These are phyloP conservation scores for Ptychodera flava DNA, from an alignment of 35 echinoderm and acorn worm species.

Conservation along the genomic window DNA sequence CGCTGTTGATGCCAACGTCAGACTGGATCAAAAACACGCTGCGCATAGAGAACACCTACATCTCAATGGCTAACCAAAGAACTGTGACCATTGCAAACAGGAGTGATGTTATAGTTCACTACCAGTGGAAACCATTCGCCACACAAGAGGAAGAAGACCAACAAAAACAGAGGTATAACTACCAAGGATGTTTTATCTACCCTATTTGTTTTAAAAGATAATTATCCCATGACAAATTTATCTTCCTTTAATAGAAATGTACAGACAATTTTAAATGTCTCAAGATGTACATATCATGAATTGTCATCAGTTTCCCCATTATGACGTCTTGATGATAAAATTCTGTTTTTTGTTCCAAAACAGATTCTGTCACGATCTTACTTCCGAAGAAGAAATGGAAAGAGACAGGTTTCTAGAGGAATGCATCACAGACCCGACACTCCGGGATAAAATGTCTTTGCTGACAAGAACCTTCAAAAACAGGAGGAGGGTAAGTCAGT, in stretches of 20 bases:
- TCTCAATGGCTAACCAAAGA: slow-evolving; percentile 96
- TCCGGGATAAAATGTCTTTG: slow-evolving; percentile 89
- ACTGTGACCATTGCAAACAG: slow-evolving; percentile 87
- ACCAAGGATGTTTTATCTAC: no score
- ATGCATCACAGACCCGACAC: slow-evolving; percentile 88
- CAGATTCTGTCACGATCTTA: slow-evolving; percentile 59
- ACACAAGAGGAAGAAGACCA: slow-evolving; percentile 75
- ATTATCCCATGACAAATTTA: not conserved
- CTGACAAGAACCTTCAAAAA: slow-evolving; percentile 80
- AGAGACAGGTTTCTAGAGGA: slow-evolving; percentile 86
- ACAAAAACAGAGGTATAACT: slow-evolving; percentile 82
- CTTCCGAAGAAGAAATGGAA: slow-evolving; percentile 50
- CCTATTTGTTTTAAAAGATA: not conserved
- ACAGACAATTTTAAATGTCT: no score
- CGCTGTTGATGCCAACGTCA: slow-evolving; percentile 79
- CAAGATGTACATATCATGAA: no score
- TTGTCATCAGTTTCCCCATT: no score
- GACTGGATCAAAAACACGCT: slow-evolving; percentile 92
- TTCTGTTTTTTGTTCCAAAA: no score
- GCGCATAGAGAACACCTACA: slow-evolving; percentile 97
- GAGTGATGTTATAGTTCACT: slow-evolving; percentile 96
- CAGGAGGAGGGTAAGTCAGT: slow-evolving; percentile 57
- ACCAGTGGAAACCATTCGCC: slow-evolving; percentile 88
- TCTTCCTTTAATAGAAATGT: not conserved
- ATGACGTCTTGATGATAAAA: no score